phyloP scores from a whole-genome alignment of 2,113 vertebrate species.

The Triplophysa siluroides region DNA sequence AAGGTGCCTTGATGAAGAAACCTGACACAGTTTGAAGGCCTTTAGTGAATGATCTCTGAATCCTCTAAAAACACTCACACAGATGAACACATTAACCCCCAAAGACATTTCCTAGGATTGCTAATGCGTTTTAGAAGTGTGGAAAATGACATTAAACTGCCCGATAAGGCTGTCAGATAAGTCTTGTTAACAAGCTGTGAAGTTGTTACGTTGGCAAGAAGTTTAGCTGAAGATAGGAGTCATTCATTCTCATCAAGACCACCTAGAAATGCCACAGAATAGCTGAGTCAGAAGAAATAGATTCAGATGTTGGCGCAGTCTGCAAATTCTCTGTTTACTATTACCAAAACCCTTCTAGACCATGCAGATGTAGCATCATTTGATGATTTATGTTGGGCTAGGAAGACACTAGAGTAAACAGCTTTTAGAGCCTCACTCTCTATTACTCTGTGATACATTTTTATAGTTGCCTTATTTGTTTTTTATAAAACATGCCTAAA shows the following conservation, averaged over 20 bases:
- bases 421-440: no score
- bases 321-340: neutral
- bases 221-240: neutral
- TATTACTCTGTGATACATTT: no score
- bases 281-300: constrained; percentile 3
- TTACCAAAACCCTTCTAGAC: neutral
- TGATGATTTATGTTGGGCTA: no score
- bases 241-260: constrained; percentile 2
- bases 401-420: no score
- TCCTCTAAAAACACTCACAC: neutral
- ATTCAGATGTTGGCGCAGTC: neutral
- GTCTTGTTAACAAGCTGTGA: neutral
- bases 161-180: neutral
- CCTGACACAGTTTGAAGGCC: neutral
- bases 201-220: neutral
- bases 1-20: constrained; percentile 18
- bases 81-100: neutral
- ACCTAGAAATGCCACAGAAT: constrained; percentile 8
- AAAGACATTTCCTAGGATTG: neutral
- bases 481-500: no score
- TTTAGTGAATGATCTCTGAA: neutral
- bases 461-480: no score
- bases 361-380: neutral
- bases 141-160: neutral
- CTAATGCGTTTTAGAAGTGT: neutral